Base-by-base conservation (phyloP, 2,888 invertebrate genomes). In the Criorhina ranunculi region DNA sequence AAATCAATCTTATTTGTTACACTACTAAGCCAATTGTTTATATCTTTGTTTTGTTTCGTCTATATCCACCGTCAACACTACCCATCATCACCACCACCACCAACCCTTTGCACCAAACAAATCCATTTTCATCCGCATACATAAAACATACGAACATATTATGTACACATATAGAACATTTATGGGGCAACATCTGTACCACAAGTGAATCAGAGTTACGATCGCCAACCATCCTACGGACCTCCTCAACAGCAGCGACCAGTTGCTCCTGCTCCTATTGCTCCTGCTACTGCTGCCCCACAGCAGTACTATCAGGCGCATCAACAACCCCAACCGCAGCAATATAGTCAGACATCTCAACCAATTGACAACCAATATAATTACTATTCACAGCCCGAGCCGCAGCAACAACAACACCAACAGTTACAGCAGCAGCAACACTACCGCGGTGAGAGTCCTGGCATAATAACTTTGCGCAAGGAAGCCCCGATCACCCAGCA, bases 401-500 rank as follows among this genome's bases (percentile, higher is more conserved):
- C 87, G 55, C 87, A 88, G 40, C 88, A 87, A 49, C 86, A 83
- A 17, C 87, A 87, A 55, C 88, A 88, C 86, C 87, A 87, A 85
- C 87, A 87, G 66, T 83, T 78, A 49, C 87, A 86, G 53, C 88
- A 87, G 17, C 89, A 88, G 66, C 87, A 88, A 31, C 90, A 90
- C 75, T 90, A 90, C 75, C 90, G 90, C 82, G 90, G 90, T 70
- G 89, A 89, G 82, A 96, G 91, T 94, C 95, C 88, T 69, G 92
- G 92, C 73, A 89, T 91, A 62, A 92, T 92, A 67, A 91, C 91
- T 17, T 93, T 97, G 85, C 94, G 96, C 88, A 94, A 94, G 87
- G 94, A 95, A 90, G 94, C 94, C 86, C 97, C 97, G 29, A 93
- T 96, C 75, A 95, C 95, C 89, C 96, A 97, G 93, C 93, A 92